phyloP scores from a whole-genome alignment of 2,113 vertebrate genomes.

The Gallinago jamesoni region DNA sequence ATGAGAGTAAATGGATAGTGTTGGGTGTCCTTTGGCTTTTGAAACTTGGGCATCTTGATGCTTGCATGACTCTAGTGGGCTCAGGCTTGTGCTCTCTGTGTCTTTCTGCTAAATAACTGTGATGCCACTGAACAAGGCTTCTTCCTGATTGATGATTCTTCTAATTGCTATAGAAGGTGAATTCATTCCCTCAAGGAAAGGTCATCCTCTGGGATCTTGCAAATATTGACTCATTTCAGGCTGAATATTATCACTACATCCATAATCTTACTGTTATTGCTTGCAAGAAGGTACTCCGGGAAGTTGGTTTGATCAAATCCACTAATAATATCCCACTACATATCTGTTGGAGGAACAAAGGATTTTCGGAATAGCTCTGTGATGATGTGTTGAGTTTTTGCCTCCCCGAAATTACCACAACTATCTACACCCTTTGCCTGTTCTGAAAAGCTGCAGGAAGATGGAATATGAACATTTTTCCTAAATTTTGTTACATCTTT shows the following conservation, averaged over 20 bases:
- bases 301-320: background rate
- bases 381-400: background rate
- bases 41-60: background rate
- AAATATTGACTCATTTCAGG: background rate
- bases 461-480: background rate
- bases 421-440: background rate
- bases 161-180: background rate
- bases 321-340: background rate
- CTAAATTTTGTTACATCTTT: background rate
- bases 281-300: background rate
- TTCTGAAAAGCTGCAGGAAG: background rate
- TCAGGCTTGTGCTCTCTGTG: background rate
- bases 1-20: background rate
- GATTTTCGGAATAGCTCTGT: background rate
- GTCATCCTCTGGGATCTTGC: background rate
- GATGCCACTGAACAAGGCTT: background rate
- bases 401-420: background rate
- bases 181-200: background rate
- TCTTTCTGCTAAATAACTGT: background rate
- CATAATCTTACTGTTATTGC: background rate
- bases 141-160: background rate
- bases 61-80: background rate
- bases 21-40: background rate
- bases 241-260: background rate
- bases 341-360: background rate